Percentiles rank a stretch among this genome's conserved stretches.
These are phyloP conservation scores for Hydrotaea cyrtoneurina DNA, from an alignment of 2,888 invertebrate species.

Conservation along the genomic window DNA sequence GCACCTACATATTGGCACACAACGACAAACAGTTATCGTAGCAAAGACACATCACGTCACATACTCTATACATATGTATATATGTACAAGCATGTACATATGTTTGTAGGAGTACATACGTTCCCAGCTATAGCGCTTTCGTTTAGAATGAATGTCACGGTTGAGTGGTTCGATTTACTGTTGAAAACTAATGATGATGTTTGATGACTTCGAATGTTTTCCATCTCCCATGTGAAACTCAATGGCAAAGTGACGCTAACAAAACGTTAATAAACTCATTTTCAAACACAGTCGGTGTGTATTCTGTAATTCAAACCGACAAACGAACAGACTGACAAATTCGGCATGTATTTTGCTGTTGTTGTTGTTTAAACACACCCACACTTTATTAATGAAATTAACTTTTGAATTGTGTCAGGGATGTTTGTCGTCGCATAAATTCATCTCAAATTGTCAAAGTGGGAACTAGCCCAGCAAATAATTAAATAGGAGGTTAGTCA, in stretches of 20 bases:
- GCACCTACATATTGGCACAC: neutral
- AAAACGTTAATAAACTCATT: slow-evolving; percentile 36
- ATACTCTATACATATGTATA: neutral
- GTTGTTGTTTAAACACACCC: neutral
- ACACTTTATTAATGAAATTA: neutral
- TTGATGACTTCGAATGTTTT: slow-evolving; percentile 8
- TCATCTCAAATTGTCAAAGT: no score
- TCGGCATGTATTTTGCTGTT: no score
- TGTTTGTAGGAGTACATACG: neutral
- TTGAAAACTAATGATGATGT: slow-evolving; percentile 42
- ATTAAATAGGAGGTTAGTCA: no score
- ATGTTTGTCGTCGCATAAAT: no score
- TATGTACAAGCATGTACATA: no score
- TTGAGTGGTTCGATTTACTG: slow-evolving; percentile 62
- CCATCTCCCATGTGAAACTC: neutral
- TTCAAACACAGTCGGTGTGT: neutral
- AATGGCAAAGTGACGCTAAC: neutral
- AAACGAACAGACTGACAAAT: no score
- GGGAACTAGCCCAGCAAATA: no score
- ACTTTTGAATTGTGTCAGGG: no score
- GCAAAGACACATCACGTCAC: no score
- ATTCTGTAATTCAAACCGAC: no score
- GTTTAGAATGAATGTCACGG: slow-evolving; percentile 47
- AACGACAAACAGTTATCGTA: neutral
- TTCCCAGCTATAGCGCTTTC: slow-evolving; percentile 5